Conservation (phyloP, 2,113 vertebrate species). For the Ciconia boyciana region DNA sequence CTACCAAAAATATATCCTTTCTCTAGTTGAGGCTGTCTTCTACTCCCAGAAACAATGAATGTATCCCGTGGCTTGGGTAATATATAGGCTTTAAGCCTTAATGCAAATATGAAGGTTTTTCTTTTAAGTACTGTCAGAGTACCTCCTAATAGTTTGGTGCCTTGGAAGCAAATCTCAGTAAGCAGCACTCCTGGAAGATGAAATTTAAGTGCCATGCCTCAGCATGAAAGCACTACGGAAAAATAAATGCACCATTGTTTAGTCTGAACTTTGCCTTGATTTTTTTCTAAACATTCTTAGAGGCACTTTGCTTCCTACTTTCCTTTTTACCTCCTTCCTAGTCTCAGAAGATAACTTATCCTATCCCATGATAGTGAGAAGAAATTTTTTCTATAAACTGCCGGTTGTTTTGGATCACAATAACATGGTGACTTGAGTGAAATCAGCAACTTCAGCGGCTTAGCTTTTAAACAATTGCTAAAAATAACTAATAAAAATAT, state of each 20-base stretch:
- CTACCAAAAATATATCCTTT: background rate
- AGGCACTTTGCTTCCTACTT: background rate
- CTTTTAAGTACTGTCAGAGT: background rate
- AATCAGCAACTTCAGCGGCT: background rate
- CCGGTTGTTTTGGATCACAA: background rate
- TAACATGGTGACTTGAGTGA: background rate
- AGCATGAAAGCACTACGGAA: background rate
- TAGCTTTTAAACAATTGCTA: background rate
- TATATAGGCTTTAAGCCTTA: background rate
- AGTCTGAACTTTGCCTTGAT: conserved; percentile 6
- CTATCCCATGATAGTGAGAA: background rate
- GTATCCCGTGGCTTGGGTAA: background rate
- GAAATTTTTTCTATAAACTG: background rate
- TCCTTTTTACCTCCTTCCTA: background rate
- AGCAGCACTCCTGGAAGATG: background rate
- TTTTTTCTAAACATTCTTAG: background rate
- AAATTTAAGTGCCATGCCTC: background rate
- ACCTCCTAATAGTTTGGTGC: background rate
- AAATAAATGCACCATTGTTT: background rate
- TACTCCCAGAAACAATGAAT: background rate
- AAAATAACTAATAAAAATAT: background rate
- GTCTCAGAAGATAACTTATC: background rate
- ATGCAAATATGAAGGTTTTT: background rate
- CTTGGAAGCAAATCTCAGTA: background rate
- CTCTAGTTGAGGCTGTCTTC: background rate